Percentiles rank a stretch among this genome's conserved stretches.
phyloP scores from a whole-genome alignment of 1,140 invertebrate genomes.

The Brachionus angularis region DNA sequence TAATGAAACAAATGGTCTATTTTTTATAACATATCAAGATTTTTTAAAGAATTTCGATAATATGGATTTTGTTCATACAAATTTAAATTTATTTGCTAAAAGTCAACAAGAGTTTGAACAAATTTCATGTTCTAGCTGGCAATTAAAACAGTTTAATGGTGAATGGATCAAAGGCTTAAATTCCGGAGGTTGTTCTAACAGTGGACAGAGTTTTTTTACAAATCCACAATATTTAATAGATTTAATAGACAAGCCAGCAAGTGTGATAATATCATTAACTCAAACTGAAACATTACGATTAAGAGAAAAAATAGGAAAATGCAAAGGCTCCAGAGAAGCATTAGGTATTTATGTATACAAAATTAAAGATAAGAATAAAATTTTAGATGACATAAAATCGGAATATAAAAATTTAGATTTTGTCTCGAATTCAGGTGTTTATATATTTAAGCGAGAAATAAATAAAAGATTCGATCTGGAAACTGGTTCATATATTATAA shows the following conservation, averaged over 20 bases:
- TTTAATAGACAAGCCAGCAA: not conserved
- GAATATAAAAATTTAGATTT: not conserved
- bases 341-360: slow-evolving; percentile 1
- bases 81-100: not conserved
- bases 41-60: slow-evolving; percentile 45
- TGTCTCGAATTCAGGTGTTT: not conserved
- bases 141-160: slow-evolving; percentile 7
- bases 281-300: slow-evolving; percentile 26
- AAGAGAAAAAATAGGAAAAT: slow-evolving; percentile 2
- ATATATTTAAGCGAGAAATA: slow-evolving; percentile 10
- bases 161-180: slow-evolving; percentile 25
- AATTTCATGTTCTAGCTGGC: not conserved
- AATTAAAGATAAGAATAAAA: not conserved
- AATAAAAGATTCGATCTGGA: slow-evolving; percentile 1
- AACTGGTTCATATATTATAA: not conserved
- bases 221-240: slow-evolving; percentile 35
- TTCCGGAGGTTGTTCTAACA: slow-evolving; percentile 13
- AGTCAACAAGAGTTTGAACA: not conserved
- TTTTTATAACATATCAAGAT: slow-evolving; percentile 61
- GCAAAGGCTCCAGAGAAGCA: slow-evolving; percentile 19
- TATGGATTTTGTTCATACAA: slow-evolving; percentile 25
- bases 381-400: not conserved
- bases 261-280: slow-evolving; percentile 23
- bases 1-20: slow-evolving; percentile 57
- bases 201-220: slow-evolving; percentile 32